Base-by-base conservation (phyloP, 1,140 invertebrate species). In the Protaetia brevitarsis region DNA sequence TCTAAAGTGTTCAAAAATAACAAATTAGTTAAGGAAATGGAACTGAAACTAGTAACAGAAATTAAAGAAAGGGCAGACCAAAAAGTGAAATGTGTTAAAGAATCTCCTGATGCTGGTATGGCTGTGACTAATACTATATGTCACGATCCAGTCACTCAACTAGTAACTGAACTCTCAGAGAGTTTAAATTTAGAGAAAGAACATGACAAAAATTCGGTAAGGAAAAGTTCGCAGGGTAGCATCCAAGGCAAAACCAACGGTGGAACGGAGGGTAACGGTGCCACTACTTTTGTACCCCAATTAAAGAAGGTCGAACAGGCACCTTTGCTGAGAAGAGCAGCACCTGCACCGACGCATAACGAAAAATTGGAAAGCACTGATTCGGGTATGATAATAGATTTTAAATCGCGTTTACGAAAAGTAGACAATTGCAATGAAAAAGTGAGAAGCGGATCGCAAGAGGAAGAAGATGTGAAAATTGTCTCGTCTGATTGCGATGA, bases 321-420 rank as follows among this genome's bases (percentile, higher is more conserved):
- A 5, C 10, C 19, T 51, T 29, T 66, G 8, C 63, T 60, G 28
- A 74, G 74, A 58, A 77, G 63, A 36, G 5, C 26, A 51, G 6
- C 11, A 10, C 19, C 26, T 10, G 19, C 11, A n/a, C n/a, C n/a
- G n/a, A 7, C n/a, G 31, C 41, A 51, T 23, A 16, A 51, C 19
- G 41, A 51, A 67, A 77, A 78, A 36, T 62, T 30, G 77, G 66
- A 76, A 74, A 66, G 68, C 51, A 72, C 68, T 19, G 74, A 76
- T 60, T 70, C 72, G 5, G 60, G 70, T 29, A 69, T 72, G 37
- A 92, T 92, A 66, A 91, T 92, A 29, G 92, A 94, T 77, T 91
- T 94, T 66, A 94, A 94, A 74, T 89, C 92, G 0, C 84, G 91
- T 66, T 78, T 95, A 70, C 85, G 92, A 74, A 94, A 93, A 82